phyloP scores from a whole-genome alignment of 2,113 vertebrate species.

The Corynorhinus townsendii region DNA sequence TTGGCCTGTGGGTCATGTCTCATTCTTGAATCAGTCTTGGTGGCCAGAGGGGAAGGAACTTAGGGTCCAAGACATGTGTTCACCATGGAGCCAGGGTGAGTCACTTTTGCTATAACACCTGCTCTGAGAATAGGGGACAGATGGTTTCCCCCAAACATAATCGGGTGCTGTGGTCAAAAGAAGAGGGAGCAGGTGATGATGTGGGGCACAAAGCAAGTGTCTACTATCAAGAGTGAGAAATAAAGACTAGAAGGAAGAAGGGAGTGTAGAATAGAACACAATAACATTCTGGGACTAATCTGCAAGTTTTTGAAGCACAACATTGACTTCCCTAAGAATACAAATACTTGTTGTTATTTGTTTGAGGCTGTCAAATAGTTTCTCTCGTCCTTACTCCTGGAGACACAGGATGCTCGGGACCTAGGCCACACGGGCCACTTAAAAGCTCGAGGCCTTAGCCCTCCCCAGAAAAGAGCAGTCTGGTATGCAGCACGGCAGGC shows the following conservation, averaged over 20 bases:
- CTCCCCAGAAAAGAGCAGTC: background rate
- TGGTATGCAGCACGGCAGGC: background rate
- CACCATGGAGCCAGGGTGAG: background rate
- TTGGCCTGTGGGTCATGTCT: background rate
- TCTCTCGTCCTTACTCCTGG: background rate
- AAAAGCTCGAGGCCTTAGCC: background rate
- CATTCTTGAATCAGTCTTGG: background rate
- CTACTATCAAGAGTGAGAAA: background rate
- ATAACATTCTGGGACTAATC: background rate
- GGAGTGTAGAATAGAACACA: background rate
- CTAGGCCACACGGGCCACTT: background rate
- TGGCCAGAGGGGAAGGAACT: background rate
- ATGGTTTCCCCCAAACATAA: background rate
- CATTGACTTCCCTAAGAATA: background rate
- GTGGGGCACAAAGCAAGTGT: background rate
- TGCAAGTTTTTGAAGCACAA: background rate
- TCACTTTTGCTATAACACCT: background rate
- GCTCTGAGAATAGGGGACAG: background rate
- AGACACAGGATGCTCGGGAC: background rate
- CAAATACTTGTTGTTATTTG: background rate
- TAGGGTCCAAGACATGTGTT: background rate
- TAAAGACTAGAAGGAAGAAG: background rate
- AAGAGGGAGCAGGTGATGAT: background rate
- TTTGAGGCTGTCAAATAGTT: background rate
- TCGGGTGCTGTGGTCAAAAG: background rate